Percentiles rank a stretch among this genome's conserved stretches.
These are phyloP conservation scores for Eupsilia transversa DNA, from an alignment of 2,888 invertebrate genomes.

Conservation along the genomic window DNA sequence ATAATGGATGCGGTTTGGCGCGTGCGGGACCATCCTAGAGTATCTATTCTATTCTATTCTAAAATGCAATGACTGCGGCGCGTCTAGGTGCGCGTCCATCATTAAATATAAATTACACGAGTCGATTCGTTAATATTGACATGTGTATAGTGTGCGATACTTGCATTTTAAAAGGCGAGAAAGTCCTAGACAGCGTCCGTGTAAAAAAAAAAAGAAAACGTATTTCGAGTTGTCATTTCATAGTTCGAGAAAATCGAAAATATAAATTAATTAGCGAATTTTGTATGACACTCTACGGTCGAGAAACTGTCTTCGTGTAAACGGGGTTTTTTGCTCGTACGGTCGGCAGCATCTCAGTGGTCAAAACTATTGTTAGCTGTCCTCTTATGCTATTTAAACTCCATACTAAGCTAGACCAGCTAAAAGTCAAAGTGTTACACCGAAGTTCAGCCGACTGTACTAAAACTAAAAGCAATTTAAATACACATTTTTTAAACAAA, in stretches of 20 bases:
- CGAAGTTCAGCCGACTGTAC: too few species aligned
- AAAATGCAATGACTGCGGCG: too few species aligned
- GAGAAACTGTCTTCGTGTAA: neutral
- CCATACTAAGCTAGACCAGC: too few species aligned
- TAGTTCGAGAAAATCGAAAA: neutral
- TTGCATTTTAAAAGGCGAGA: conserved; percentile 5
- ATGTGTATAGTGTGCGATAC: neutral
- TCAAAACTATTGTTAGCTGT: too few species aligned
- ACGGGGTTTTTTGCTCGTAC: neutral
- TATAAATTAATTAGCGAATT: neutral
- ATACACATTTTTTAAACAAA: neutral
- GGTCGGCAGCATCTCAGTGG: too few species aligned
- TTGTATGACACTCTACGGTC: neutral
- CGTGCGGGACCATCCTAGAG: too few species aligned
- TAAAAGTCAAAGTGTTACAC: too few species aligned
- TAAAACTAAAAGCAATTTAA: neutral
- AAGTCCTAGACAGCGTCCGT: conserved; percentile 7
- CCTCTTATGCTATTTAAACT: too few species aligned
- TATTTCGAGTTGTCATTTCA: conserved; percentile 7
- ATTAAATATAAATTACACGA: too few species aligned
- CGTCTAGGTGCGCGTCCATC: too few species aligned
- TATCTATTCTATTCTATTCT: too few species aligned
- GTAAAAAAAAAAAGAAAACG: conserved; percentile 13
- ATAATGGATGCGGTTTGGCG: too few species aligned
- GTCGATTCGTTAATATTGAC: neutral